Base-by-base conservation (phyloP, 2,113 vertebrate species). In the Gobiocypris rarus region DNA sequence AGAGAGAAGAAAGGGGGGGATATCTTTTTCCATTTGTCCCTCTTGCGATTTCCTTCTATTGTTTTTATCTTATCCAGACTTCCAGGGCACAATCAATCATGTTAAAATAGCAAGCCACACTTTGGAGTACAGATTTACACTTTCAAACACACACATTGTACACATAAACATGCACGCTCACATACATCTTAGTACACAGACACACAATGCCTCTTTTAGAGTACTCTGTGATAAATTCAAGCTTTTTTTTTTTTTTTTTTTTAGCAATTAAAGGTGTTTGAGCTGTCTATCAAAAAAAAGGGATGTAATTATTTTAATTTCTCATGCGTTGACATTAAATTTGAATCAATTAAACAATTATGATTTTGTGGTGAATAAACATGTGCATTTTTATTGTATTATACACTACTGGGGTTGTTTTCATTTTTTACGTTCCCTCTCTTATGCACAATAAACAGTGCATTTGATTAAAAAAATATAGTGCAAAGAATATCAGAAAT, bases 21-120 rank as follows among this genome's bases (percentile, higher is more conserved):
- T 56, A 54, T 80, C 45, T 58, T 81, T 74, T 84, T 84, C 78
- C 86, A 70, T 54, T 84, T 7, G 74, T 71, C 54, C 78, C 79
- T 45, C 43, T 34, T 28, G 34, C 26, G 11, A 77, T 81, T 89
- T 85, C 84, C 86, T 84, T 34, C 24, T 59, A 89, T 89, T 89
- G 86, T 87, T 58, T 85, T 78, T 81, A 48, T 85, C 81, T 83
- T 85, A 85, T 61, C 75, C 80, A 80, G 78, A 84, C 71, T 76
- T 85, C 83, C 80, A 78, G 43, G 78, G 63, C 3, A 24, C 56
- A 61, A 86, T 87, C 81, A 78, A 74, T 87, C 86, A 84, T 85
- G 75, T 84, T 79, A 56, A 74, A 76, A 28, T 34, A 61, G 76
- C 45, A 24, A 59, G 19, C 26, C 83, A 76, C 58, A 26, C 80